Evolutionary conservation across 1,140 invertebrate species (phyloP).

Genomic region (Pseudomyrmex dendroicus): DNA sequence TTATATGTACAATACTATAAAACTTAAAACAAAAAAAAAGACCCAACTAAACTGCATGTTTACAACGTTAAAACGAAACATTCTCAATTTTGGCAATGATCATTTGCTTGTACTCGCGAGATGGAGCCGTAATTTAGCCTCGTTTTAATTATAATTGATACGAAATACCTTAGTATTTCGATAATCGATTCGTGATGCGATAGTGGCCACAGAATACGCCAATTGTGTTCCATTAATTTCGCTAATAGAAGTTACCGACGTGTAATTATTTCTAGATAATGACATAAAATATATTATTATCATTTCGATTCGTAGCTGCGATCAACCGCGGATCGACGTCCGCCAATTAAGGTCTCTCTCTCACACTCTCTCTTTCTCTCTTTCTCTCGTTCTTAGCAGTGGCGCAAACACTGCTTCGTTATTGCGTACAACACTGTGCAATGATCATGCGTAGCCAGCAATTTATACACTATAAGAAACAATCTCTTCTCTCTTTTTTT

Average conservation of each 20-base stretch:
- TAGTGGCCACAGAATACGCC: conserved; percentile 55
- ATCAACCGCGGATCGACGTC: conserved; percentile 40
- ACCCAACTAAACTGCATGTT: too few species aligned
- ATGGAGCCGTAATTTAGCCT: conserved; percentile 50
- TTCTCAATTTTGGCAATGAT: not conserved
- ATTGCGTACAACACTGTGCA: not conserved
- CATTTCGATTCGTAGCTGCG: conserved; percentile 53
- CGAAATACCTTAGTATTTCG: conserved; percentile 59
- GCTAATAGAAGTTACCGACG: conserved; percentile 59
- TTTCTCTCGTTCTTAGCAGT: not conserved
- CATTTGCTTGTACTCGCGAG: conserved; percentile 29
- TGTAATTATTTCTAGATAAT: conserved; percentile 63
- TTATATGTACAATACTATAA: not conserved
- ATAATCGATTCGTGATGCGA: conserved; percentile 58
- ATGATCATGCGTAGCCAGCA: conserved; percentile 7
- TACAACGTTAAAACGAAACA: too few species aligned
- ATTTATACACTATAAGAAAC: not conserved
- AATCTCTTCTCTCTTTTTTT: not conserved
- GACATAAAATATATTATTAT: conserved; percentile 61
- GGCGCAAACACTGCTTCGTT: conserved; percentile 21
- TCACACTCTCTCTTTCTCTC: not conserved
- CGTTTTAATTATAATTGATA: conserved; percentile 62
- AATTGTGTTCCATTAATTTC: conserved; percentile 62
- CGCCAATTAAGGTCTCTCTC: conserved; percentile 48
- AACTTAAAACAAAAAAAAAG: too few species aligned